Evolutionary conservation across 2,113 vertebrate species (phyloP), one percentile per base, ranked within the genome.

Genomic region (Vidua macroura): DNA sequence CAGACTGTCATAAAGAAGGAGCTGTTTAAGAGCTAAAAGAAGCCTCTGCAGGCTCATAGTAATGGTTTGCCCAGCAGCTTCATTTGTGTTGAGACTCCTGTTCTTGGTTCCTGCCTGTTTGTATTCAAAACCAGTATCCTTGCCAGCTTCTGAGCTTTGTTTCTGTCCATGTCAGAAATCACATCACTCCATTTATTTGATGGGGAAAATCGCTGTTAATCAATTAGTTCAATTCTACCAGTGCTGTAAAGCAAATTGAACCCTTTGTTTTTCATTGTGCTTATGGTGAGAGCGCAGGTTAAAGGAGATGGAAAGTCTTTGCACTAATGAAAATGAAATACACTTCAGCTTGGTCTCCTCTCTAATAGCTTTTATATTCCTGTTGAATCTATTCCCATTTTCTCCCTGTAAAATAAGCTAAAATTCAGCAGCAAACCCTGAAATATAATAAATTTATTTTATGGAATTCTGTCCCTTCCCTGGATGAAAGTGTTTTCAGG

Each of bases 321-420:
- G 33, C 21, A 23, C 31, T 92, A 90, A 92, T 85, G 77, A 93
- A 94, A 93, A 90, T 60, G 56, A 74, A 92, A 81, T 73, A 68
- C 31, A 53, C 35, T 86, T 92, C 82, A 92, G 28, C 52, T 44
- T 73, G n/a, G 14, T 37, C 62, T 48, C 41, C 37, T 89, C 19
- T 76, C 23, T 76, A 93, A 92, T 63, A 90, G 52, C 19, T 88
- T 90, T 95, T 88, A 53, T 80, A 30, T 67, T 92, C 48, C 30
- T 74, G 22, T 77, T 70, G 52, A 90, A 93, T 63, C 79, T 67
- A 55, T 80, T 92, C 53, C 30, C 1, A 3, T 41, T 67, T 91
- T 68, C 58, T 77, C 7, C 55, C 81, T 70, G 33, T 22, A 92
- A 94, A 94, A 91, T 68, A 91, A 87, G 52, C 69, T 72, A 53